Base-by-base conservation (phyloP, 2,888 invertebrate species). In the Cylloceria caligata region DNA sequence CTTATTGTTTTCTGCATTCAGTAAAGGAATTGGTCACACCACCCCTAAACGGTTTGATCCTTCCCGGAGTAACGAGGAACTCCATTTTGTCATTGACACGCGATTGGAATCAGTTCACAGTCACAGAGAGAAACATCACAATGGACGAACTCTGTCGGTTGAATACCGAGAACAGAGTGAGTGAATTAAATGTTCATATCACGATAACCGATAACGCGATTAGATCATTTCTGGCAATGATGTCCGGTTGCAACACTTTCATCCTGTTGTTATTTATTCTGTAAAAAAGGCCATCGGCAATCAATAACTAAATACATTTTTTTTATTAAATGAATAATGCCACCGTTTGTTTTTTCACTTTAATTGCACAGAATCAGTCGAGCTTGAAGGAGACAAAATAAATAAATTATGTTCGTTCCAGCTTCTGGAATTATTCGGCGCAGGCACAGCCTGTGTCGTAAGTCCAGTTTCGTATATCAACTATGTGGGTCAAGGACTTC, bases 361-460 rank as follows among this genome's bases (percentile, higher is more conserved):
- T n/a, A n/a, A n/a, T n/a, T n/a, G n/a, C n/a, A n/a, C n/a, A n/a
- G n/a, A n/a, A n/a, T n/a, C n/a, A n/a, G n/a, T n/a, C n/a, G n/a
- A n/a, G n/a, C n/a, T n/a, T n/a, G n/a, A n/a, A n/a, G n/a, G n/a
- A n/a, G n/a, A 27, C n/a, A 3, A n/a, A 57, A 57, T 55, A 9
- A 71, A 57, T 9, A 4, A 4, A n/a, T 42, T 19, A 19, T 0
- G 85, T 86, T 86, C 86, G 80, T 94, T 94, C 0, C 93, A 99
- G 99, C 93, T 99, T 86, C 92, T 98, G 86, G 99, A 99, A 93
- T 94, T 99, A 93, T 99, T 99, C 93, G 99, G 99, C 78, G 95
- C 98, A n/a, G 99, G 99, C 75, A 99, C 99, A 27, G 99, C 99
- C 0, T 98, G 98, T 88, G 95, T 99, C 64, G 97, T 99, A 19